Evolutionary conservation across 2,888 invertebrate species (phyloP).

Genomic region (Pollenia amentaria): DNA sequence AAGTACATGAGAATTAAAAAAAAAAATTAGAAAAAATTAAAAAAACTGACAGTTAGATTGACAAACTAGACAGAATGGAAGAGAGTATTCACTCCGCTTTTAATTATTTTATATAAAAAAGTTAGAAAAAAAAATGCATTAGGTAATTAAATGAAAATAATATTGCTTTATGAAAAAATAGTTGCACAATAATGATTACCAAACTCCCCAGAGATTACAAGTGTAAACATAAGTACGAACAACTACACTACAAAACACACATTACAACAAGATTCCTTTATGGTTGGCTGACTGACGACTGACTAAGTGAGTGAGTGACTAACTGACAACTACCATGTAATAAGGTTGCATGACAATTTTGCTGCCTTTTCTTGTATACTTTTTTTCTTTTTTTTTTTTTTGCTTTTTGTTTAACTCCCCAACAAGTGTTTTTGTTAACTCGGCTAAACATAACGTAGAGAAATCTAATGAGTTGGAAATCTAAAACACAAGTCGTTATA

Average conservation of each 20-base stretch:
- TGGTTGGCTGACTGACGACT: conserved; percentile 22
- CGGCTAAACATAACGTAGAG: not conserved
- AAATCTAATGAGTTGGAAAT: conserved; percentile 47
- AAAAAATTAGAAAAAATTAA: not conserved
- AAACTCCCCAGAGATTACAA: conserved; percentile 68
- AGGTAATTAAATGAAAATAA: conserved; percentile 57
- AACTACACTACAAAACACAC: conserved; percentile 61
- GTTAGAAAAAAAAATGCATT: conserved; percentile 20
- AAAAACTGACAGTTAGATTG: conserved; percentile 17
- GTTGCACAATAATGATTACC: conserved; percentile 22
- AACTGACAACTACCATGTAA: conserved; percentile 31
- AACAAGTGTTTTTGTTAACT: conserved; percentile 4
- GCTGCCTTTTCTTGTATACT: not conserved
- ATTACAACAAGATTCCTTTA: conserved; percentile 57
- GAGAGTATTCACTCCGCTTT: not conserved
- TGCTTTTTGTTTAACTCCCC: conserved; percentile 11
- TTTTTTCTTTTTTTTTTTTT: not conserved
- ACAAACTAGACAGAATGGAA: conserved; percentile 13
- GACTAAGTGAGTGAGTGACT: not conserved
- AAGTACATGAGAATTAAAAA: conserved; percentile 10
- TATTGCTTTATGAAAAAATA: conserved; percentile 10
- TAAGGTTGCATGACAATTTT: conserved; percentile 50
- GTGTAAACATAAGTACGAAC: conserved; percentile 71
- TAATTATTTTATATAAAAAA: not conserved
- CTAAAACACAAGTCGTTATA: not conserved